Evolutionary conservation across 1,140 invertebrate genomes (phyloP).

Genomic region (Ceratina calcarata): DNA sequence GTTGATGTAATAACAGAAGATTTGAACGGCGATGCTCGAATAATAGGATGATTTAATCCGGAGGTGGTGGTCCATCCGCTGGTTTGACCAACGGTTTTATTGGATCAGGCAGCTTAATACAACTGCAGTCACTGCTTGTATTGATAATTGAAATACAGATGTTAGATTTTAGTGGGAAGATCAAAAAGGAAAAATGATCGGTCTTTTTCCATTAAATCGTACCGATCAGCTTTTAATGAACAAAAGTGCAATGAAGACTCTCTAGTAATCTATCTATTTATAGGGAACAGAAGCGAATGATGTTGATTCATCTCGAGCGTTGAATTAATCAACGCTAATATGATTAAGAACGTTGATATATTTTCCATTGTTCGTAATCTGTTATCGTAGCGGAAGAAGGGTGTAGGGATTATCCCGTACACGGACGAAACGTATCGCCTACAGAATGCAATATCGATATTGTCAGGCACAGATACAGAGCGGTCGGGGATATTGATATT

Average conservation of each 20-base stretch:
- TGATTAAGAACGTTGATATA: constrained; percentile 23
- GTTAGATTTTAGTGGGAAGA: neutral
- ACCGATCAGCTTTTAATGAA: too few relatives aligned
- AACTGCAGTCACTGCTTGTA: constrained; percentile 23
- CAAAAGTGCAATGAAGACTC: neutral
- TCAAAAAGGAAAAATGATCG: too few relatives aligned
- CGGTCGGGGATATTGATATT: constrained; percentile 30
- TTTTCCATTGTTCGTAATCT: neutral
- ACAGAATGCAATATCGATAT: constrained; percentile 54
- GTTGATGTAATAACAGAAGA: constrained; percentile 42
- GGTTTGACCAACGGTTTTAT: constrained; percentile 55
- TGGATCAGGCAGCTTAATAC: constrained; percentile 40
- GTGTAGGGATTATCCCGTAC: neutral
- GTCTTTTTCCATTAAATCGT: too few relatives aligned
- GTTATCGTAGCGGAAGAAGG: neutral
- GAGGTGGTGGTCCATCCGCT: constrained; percentile 48
- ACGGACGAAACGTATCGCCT: constrained; percentile 1
- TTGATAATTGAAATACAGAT: constrained; percentile 2
- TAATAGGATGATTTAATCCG: constrained; percentile 62
- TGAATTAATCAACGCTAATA: neutral
- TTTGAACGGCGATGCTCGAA: constrained; percentile 36
- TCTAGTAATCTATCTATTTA: too few relatives aligned
- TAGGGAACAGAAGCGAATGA: too few relatives aligned
- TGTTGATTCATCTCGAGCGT: neutral
- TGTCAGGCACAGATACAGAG: neutral